Evolutionary conservation across 2,888 invertebrate genomes (phyloP), one percentile per base, ranked within the genome.

Genomic region (Nephrotoma flavescens): DNA sequence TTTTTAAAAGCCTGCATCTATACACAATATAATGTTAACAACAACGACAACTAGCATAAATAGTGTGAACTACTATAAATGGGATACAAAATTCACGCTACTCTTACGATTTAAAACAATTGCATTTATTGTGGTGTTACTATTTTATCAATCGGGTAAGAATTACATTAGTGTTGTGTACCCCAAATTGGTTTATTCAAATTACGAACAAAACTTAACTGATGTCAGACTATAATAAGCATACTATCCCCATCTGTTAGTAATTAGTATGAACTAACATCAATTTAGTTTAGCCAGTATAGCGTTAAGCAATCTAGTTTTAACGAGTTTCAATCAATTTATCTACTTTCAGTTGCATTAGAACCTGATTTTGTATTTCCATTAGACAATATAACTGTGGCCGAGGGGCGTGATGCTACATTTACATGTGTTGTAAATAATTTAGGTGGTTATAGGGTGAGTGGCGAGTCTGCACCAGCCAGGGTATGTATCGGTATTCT

Each of bases 391-490:
- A 94, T 96, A 90, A 96, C 96, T 88, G 94, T 96, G 89, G 93
- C 95, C 89, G 95, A 95, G 92, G 95, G 96, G 89, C 93, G 95
- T 89, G 95, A 96, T 91, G 95, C 95, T 89, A 94, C 95, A 89
- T 95, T 96, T 92, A 95, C 95, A 89, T 96, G 96, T 90, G 95
- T 95, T 90, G 95, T 96, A 90, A 95, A 95, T 92, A 95, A 96
- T 92, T 93, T 96, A 91, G 93, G 93, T 89, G 93, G 93, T 93
- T 93, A 95, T 93, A 95, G 96, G 96, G 97, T 97, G 96, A 97
- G 96, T 96, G 96, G 96, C 93, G 95, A 95, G 93, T 93, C 94
- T 93, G 93, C 95, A 93, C 95, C 94, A 92, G 95, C 95, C 94
- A 95, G 95, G 96, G 96, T 96, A 95, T 95, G 96, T 96, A 95